phyloP scores from a whole-genome alignment of 2,797 vertebrate species.

The Alectoris magna region DNA sequence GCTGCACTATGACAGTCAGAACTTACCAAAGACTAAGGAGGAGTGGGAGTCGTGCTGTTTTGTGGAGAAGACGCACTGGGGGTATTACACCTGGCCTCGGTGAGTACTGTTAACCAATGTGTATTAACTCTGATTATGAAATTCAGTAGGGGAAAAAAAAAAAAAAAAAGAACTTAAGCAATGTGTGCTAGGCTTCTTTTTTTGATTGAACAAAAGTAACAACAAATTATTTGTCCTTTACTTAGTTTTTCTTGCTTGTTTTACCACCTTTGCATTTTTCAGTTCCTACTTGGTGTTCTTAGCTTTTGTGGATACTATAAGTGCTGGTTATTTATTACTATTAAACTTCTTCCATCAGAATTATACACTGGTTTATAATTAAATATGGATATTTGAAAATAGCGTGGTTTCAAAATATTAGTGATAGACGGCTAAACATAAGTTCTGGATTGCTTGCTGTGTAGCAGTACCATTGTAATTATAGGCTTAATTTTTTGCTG shows the following conservation, averaged over 20 bases:
- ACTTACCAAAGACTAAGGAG: constrained; percentile 87
- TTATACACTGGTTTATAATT: background rate
- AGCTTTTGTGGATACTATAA: background rate
- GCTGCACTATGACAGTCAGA: constrained; percentile 92
- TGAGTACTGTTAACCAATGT: constrained; percentile 67
- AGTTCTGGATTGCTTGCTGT: background rate
- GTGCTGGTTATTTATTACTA: background rate
- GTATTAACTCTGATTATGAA: background rate
- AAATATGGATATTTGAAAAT: background rate
- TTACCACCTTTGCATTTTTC: background rate
- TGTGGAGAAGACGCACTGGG: constrained; percentile 99
- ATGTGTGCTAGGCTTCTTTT: background rate
- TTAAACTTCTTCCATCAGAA: background rate
- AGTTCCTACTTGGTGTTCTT: background rate
- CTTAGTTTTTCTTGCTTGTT: background rate
- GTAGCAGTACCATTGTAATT: background rate
- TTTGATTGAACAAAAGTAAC: background rate
- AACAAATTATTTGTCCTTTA: background rate
- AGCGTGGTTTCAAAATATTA: background rate
- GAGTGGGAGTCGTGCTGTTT: constrained; percentile 91
- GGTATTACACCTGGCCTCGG: constrained; percentile 96
- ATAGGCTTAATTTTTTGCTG: background rate
- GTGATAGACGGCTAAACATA: too few species aligned
- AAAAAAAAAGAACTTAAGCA: background rate
- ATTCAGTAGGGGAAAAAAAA: background rate